Conservation (phyloP, 2,888 invertebrate species). For the Elmis aenea region DNA sequence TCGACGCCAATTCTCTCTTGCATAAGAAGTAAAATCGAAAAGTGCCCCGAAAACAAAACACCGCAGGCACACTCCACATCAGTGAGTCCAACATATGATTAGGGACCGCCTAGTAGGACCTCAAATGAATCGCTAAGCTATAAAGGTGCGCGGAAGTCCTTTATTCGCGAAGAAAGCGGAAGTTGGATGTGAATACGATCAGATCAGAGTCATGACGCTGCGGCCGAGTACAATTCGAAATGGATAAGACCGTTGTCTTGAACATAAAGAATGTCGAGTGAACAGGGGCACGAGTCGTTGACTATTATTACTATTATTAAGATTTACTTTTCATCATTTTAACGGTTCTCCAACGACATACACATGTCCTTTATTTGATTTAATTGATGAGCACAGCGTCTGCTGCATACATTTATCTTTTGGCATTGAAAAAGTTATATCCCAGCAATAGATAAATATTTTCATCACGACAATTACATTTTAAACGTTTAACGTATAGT, state of each 20-base stretch:
- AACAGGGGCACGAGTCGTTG: conserved; percentile 19
- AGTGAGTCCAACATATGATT: conserved; percentile 41
- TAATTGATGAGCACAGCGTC: no score
- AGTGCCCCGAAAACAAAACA: conserved; percentile 33
- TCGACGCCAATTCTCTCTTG: conserved; percentile 6
- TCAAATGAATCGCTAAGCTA: conserved; percentile 28
- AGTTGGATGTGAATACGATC: conserved; percentile 39
- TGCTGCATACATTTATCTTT: no score
- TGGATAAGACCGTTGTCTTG: conserved; percentile 28
- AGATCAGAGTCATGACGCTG: conserved; percentile 43
- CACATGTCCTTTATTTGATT: no score
- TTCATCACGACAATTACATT: no score
- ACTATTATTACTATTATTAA: no score
- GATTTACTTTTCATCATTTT: no score
- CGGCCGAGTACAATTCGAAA: conserved; percentile 27
- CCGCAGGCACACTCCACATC: conserved; percentile 39
- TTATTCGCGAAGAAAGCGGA: conserved; percentile 41
- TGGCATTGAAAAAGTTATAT: no score
- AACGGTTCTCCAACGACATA: no score
- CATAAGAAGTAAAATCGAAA: conserved; percentile 27
- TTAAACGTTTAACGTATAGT: no score
- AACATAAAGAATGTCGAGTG: conserved; percentile 15
- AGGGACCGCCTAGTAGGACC: conserved; percentile 36
- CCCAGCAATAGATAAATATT: no score
- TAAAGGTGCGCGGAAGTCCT: conserved; percentile 47